Percentiles rank a stretch among this genome's conserved stretches.
phyloP scores from a whole-genome alignment of 2,888 invertebrate species.

The Dorcus parallelipipedus region DNA sequence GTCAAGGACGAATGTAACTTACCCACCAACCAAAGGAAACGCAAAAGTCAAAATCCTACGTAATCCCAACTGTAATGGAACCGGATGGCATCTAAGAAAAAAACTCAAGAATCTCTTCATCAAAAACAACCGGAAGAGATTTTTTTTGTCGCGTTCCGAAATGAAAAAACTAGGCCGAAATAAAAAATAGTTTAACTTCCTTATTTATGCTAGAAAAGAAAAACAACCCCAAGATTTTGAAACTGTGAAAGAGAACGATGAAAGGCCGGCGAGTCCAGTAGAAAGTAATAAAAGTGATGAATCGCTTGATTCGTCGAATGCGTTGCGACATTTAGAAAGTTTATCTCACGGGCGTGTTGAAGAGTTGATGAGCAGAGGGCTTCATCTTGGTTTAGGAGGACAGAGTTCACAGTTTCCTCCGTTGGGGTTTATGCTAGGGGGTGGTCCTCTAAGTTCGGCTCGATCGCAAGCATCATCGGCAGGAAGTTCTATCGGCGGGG shows the following conservation, averaged over 20 bases:
- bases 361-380: slow-evolving; percentile 48
- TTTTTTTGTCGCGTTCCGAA: neutral
- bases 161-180: slow-evolving; percentile 36
- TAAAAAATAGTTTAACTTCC: slow-evolving; percentile 47
- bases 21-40: slow-evolving; percentile 73
- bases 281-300: slow-evolving; percentile 58
- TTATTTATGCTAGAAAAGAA: slow-evolving; percentile 47
- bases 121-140: slow-evolving; percentile 7
- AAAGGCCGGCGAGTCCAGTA: slow-evolving; percentile 53
- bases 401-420: slow-evolving; percentile 48
- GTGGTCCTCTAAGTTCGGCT: slow-evolving; percentile 59
- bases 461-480: slow-evolving; percentile 63
- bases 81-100: slow-evolving; percentile 13
- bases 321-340: slow-evolving; percentile 73
- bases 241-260: slow-evolving; percentile 44
- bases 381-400: slow-evolving; percentile 44
- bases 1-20: slow-evolving; percentile 57
- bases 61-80: slow-evolving; percentile 57
- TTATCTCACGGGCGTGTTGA: slow-evolving; percentile 75
- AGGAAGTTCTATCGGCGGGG: slow-evolving; percentile 60
- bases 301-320: slow-evolving; percentile 64
- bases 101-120: neutral
- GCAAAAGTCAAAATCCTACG: slow-evolving; percentile 86
- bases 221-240: slow-evolving; percentile 42
- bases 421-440: slow-evolving; percentile 52